Evolutionary conservation across 1,140 invertebrate species (phyloP), one percentile per base, ranked within the genome.

Genomic region (Cataglyphis hispanica): DNA sequence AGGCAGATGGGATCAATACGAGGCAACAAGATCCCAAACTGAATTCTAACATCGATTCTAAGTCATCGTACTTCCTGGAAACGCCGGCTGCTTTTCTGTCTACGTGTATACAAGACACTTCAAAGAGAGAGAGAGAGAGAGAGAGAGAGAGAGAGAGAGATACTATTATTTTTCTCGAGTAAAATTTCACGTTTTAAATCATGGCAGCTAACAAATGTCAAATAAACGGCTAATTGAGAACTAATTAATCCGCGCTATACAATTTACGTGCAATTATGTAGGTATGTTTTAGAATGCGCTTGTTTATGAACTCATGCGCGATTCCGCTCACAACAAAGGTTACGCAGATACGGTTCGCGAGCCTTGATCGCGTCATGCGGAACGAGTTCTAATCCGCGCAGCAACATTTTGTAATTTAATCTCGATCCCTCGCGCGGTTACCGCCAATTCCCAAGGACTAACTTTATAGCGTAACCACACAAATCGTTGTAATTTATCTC

Each of bases 161-260:
- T 46, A 46, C 2, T 31, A 31, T 31, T 43, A 46, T 3, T 0
- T 40, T 27, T 27, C 2, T 5, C 22, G 8, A 69, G 53, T 11
- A 8, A 80, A 69, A 56, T 69, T 25, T 67, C 6, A 11, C 61
- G 34, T 11, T 6, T 53, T 1, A 37, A 67, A 25, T 10, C 5
- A 22, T 31, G 8, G 13, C 31, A 13, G 43, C n/a, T 6, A 34
- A 34, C 53, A 43, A 72, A 60, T 19, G 43, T 19, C 27, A n/a
- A 64, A n/a, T 74, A 74, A 77, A 40, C 43, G 27, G 1, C 69
- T 86, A 77, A 86, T 86, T 76, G 74, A 75, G 22, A 67, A 16
- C n/a, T 86, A 81, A 87, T 87, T 70, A 84, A 80, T 81, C 63
- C 60, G 50, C 25, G 69, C 46, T 19, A 46, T 34, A 22, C 31